phyloP scores from a whole-genome alignment of 2,797 vertebrate species.

The Hemibagrus guttatus region DNA sequence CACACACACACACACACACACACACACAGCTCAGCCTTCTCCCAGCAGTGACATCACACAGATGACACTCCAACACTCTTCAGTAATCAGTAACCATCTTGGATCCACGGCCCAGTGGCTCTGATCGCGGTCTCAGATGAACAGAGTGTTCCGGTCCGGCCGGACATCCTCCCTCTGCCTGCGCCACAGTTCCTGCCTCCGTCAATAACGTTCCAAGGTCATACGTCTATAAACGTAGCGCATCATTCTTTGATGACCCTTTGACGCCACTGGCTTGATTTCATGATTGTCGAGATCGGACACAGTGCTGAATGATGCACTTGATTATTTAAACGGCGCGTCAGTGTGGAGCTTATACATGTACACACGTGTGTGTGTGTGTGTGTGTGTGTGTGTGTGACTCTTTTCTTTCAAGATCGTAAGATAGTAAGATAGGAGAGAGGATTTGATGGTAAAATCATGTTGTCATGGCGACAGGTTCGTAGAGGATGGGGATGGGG shows the following conservation, averaged over 20 bases:
- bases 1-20: neutral
- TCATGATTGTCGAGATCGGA: neutral
- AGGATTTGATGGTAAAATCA: slow-evolving; percentile 81
- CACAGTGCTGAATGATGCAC: neutral
- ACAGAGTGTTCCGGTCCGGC: neutral
- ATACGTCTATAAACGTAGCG: neutral
- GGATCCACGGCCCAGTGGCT: neutral
- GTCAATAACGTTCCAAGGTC: slow-evolving; percentile 43
- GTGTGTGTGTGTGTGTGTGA: neutral
- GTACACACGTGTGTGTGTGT: neutral
- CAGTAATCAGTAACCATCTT: slow-evolving; percentile 22
- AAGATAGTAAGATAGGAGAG: slow-evolving; percentile 67
- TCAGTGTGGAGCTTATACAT: neutral
- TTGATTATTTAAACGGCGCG: neutral
- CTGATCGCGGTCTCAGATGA: neutral
- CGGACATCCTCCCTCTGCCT: neutral
- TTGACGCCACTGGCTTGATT: neutral
- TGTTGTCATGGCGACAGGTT: slow-evolving; percentile 84
- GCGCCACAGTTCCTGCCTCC: neutral
- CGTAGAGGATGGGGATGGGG: slow-evolving; percentile 51
- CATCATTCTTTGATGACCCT: neutral
- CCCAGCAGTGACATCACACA: slow-evolving; percentile 23
- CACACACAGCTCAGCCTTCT: neutral
- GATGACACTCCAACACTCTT: slow-evolving; percentile 19
- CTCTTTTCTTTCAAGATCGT: slow-evolving; percentile 47